Percentiles rank a stretch among this genome's conserved stretches.
phyloP scores from a whole-genome alignment of 2,797 vertebrate genomes.

The Leptatherina wallacei region DNA sequence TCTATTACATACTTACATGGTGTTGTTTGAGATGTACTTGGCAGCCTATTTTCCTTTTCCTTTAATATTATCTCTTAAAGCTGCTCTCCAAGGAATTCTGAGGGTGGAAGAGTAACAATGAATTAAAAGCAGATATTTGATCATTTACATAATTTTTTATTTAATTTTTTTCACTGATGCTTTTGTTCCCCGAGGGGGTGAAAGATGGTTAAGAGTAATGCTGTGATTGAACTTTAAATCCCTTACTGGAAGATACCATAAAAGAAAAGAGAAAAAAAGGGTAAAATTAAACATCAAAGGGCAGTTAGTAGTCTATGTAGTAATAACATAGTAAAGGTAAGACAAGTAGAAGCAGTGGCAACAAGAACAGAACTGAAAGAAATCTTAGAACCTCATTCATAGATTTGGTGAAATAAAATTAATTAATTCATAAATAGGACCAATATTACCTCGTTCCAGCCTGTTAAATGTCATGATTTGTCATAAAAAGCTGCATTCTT shows the following conservation, averaged over 20 bases:
- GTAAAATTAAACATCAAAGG: not conserved
- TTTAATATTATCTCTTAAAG: not conserved
- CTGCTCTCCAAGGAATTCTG: not conserved
- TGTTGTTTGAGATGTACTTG: not conserved
- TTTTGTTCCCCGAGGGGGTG: not conserved
- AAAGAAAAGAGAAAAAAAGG: not conserved
- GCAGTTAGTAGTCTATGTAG: no score
- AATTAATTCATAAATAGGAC: no score
- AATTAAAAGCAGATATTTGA: not conserved
- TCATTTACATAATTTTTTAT: not conserved
- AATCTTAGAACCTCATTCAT: not conserved
- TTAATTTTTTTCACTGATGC: not conserved
- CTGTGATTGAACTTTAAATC: not conserved
- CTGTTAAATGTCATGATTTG: no score
- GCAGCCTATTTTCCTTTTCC: not conserved
- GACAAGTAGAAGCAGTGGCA: not conserved
- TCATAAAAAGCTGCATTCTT: no score
- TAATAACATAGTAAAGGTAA: not conserved
- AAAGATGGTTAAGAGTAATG: not conserved
- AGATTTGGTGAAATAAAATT: not conserved
- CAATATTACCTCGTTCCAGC: no score
- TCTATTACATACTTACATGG: not conserved
- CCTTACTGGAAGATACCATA: not conserved
- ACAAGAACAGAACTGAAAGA: not conserved
- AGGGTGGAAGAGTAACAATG: conserved; percentile 1